These are phyloP conservation scores for Littorina saxatilis DNA, from an alignment of 1,140 invertebrate genomes.

Conservation along the genomic window DNA sequence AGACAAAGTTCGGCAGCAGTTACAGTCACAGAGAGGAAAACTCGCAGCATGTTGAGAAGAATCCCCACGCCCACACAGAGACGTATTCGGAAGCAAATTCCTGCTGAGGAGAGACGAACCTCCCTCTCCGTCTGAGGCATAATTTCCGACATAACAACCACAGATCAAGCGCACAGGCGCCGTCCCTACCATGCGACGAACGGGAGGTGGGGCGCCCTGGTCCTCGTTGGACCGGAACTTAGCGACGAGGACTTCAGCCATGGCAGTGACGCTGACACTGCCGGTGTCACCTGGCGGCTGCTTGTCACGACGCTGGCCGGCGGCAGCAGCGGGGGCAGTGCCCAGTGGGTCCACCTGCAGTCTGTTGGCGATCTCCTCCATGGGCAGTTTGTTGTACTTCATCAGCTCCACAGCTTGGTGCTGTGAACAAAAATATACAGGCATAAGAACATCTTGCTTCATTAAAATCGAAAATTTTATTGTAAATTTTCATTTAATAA, in stretches of 20 bases:
- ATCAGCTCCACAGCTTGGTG: slow-evolving; percentile 49
- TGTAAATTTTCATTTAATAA: too few relatives aligned
- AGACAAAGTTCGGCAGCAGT: too few relatives aligned
- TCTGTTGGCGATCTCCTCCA: slow-evolving; percentile 66
- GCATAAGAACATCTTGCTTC: too few relatives aligned
- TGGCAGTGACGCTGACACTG: slow-evolving; percentile 88
- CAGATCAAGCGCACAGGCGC: neutral
- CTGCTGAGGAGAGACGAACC: too few relatives aligned
- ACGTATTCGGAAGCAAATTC: too few relatives aligned
- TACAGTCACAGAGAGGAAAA: too few relatives aligned
- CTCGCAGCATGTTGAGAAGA: too few relatives aligned
- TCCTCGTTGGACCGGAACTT: slow-evolving; percentile 61
- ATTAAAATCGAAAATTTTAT: too few relatives aligned
- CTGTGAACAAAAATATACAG: neutral
- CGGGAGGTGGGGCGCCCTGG: slow-evolving; percentile 43
- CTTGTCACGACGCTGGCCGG: slow-evolving; percentile 37
- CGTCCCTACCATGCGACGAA: slow-evolving; percentile 42
- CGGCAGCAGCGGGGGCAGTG: slow-evolving; percentile 7
- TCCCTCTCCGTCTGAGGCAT: too few relatives aligned
- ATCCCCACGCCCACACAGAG: too few relatives aligned
- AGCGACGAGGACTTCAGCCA: slow-evolving; percentile 83
- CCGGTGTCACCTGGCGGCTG: slow-evolving; percentile 76
- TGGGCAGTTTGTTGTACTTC: slow-evolving; percentile 62
- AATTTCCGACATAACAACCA: too few relatives aligned
- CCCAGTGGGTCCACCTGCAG: slow-evolving; percentile 51